Conservation (phyloP, 2,113 vertebrate species). For the Brachyhypopomus gauderio region DNA sequence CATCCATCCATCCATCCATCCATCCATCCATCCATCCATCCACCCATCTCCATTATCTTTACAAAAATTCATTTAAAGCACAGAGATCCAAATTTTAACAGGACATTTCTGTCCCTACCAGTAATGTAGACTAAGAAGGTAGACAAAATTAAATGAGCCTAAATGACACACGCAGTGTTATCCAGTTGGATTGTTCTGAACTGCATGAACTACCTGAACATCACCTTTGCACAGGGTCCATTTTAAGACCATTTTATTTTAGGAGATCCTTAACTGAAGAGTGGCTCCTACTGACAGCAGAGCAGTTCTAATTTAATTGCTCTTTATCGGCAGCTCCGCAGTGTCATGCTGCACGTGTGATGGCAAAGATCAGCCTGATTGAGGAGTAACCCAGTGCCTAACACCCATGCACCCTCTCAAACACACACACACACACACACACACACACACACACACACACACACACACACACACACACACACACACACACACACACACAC, state of each 20-base stretch:
- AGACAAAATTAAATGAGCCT: neutral
- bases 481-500: conserved; percentile 12
- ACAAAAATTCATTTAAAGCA: too few relatives aligned
- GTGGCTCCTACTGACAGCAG: neutral
- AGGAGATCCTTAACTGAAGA: neutral
- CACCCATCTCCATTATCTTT: neutral
- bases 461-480: too few relatives aligned
- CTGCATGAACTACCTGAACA: neutral
- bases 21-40: neutral
- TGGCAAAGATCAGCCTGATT: conserved; percentile 16
- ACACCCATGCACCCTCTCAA: neutral
- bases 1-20: neutral
- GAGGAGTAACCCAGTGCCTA: neutral
- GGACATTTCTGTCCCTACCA: too few relatives aligned
- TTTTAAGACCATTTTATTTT: neutral
- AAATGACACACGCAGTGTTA: neutral
- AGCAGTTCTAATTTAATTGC: conserved; percentile 22
- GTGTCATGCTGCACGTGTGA: conserved; percentile 25
- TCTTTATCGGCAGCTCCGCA: conserved; percentile 26
- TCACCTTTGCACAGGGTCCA: neutral
- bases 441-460: conserved; percentile 2
- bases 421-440: conserved; percentile 16
- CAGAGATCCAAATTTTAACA: too few relatives aligned
- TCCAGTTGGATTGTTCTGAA: neutral
- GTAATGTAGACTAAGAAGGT: neutral